Percentiles rank a stretch among this genome's conserved stretches.
Evolutionary conservation across 64 coral and sea anemone species (phyloP).

Genomic region (Montipora cactus): DNA sequence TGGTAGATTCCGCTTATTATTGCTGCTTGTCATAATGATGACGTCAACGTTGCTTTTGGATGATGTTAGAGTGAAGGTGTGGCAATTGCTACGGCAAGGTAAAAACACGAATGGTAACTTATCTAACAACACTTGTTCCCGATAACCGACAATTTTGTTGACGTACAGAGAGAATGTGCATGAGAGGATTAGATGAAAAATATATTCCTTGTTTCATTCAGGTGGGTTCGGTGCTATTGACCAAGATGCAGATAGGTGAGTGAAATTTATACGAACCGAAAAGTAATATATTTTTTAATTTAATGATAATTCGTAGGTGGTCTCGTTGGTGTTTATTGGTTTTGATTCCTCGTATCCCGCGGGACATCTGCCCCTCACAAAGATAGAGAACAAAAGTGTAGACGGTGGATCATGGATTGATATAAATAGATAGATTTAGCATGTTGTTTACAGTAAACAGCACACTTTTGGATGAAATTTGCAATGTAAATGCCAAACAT

Average conservation of each 20-base stretch:
- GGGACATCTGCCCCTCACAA: too few relatives aligned
- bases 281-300: too few relatives aligned
- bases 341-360: too few relatives aligned
- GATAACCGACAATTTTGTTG: neutral
- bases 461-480: too few relatives aligned
- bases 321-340: too few relatives aligned
- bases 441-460: too few relatives aligned
- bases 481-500: too few relatives aligned
- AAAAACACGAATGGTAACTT: neutral
- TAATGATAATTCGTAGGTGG: too few relatives aligned
- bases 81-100: conserved; percentile 36
- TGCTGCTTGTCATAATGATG: conserved; percentile 37
- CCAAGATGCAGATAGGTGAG: conserved; percentile 40
- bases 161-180: neutral
- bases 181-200: neutral
- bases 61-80: conserved; percentile 51
- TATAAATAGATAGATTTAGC: too few relatives aligned
- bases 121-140: neutral
- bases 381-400: too few relatives aligned
- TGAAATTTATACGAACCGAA: neutral
- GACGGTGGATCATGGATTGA: too few relatives aligned
- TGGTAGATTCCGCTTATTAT: conserved; percentile 56
- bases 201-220: conserved; percentile 2
- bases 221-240: conserved; percentile 60
- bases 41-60: conserved; percentile 49